A percentile compares a stretch with the other conserved stretches of the same genome.
Evolutionary conservation across 2,797 vertebrate genomes (phyloP).

Genomic region (Galagoides demidoff): DNA sequence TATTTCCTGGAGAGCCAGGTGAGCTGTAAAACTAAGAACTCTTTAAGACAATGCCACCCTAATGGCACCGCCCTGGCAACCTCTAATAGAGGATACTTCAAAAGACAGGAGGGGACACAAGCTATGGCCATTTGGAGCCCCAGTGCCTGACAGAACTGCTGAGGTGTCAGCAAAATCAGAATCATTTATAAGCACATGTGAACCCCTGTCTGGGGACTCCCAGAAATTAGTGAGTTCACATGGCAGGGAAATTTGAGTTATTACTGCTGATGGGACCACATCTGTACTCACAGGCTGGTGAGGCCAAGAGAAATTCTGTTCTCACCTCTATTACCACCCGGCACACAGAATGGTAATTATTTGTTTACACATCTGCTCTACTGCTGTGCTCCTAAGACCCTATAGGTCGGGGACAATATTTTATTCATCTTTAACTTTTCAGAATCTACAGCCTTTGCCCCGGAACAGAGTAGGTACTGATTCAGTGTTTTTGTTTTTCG

Average conservation of each 20-base stretch:
- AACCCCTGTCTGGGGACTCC: not conserved
- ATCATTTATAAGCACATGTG: not conserved
- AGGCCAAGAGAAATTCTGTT: conserved; percentile 1
- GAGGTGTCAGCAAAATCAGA: not conserved
- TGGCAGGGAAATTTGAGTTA: conserved; percentile 35
- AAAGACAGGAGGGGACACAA: not conserved
- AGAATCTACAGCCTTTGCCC: not conserved
- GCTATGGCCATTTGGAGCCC: not conserved
- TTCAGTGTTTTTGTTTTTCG: not conserved
- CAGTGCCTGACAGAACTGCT: not conserved
- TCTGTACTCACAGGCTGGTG: not conserved
- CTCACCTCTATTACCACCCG: not conserved
- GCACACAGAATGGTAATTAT: not conserved
- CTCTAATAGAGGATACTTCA: not conserved
- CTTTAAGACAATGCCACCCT: not conserved
- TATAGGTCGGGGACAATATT: not conserved
- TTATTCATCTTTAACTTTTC: not conserved
- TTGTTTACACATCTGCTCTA: not conserved
- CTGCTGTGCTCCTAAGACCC: not conserved
- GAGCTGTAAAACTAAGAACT: not conserved
- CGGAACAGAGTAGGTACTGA: conserved; percentile 23
- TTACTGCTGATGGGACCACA: not conserved
- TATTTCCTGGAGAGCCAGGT: not conserved
- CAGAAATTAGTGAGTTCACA: not conserved
- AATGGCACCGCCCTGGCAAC: not conserved